These are phyloP conservation scores for Tadarida brasiliensis DNA, from an alignment of 2,797 vertebrate genomes.

Conservation along the genomic window DNA sequence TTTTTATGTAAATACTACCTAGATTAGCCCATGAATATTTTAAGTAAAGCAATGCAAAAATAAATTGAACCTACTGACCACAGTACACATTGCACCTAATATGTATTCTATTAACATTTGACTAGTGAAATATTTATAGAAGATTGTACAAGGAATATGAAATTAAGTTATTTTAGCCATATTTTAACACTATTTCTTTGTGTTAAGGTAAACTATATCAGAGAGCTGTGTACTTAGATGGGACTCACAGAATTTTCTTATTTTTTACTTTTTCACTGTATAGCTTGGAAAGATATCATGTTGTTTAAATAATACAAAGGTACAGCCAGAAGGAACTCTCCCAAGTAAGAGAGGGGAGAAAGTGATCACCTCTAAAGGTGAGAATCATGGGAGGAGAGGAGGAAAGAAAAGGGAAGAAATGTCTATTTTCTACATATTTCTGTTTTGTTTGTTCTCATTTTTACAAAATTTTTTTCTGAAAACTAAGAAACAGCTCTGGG, in stretches of 20 bases:
- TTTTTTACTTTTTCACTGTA: not conserved
- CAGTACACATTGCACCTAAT: not conserved
- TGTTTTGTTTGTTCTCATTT: not conserved
- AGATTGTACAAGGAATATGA: conserved; percentile 18
- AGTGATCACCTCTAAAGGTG: not conserved
- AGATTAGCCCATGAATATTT: conserved; percentile 65
- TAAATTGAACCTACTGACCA: conserved; percentile 46
- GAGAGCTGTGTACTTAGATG: not conserved
- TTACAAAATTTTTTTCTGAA: not conserved
- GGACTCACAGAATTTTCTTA: not conserved
- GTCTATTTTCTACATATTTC: not conserved
- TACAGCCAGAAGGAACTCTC: not conserved
- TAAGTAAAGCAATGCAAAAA: conserved; percentile 54
- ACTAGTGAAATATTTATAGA: conserved; percentile 59
- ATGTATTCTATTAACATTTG: conserved; percentile 34
- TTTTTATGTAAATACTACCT: conserved; percentile 56
- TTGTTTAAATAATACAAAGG: not conserved
- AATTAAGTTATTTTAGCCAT: conserved; percentile 40
- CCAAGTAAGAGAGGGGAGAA: not conserved
- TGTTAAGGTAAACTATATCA: not conserved
- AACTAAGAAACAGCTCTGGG: not conserved
- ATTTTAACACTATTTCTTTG: conserved; percentile 60
- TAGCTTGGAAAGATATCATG: not conserved
- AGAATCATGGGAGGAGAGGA: not conserved
- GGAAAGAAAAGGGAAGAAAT: not conserved